Base-by-base conservation (phyloP, 2,797 vertebrate genomes). In the Myotis vivesi region DNA sequence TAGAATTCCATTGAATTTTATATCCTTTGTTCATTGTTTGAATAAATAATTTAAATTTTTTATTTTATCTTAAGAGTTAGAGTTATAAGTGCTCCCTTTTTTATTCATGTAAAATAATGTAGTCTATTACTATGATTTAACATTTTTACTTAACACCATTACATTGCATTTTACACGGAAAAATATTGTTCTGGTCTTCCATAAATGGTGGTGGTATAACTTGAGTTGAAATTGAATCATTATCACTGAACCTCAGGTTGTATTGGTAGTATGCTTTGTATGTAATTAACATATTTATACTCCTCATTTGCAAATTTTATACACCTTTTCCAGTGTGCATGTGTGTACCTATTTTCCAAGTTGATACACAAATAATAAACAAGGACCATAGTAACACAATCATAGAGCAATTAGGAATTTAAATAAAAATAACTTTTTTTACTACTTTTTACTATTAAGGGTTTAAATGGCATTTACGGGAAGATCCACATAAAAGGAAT, bases 371-470 rank as follows among this genome's bases (percentile, higher is more conserved):
- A 94, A 91, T 87, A 76, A 87, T 59, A 86, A 92, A 79, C 20
- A 75, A 83, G 13, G 30, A 16, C 15, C 33, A 46, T 1, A 46
- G 76, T 57, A 83, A 53, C 20, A 44, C 1, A 73, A 36, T 75
- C 22, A 73, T 41, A 89, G 15, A 77, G 44, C 38, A 92, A 64
- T 69, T 79, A 92, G 33, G n/a, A 71, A 91, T 64, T 87, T 92
- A 95, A 79, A 44, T 66, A 91, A 93, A 95, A 59, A 49, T 66
- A 84, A 33, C n/a, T 30, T 55, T 82, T 85, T 91, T 62, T 68
- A 44, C 33, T 85, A 44, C 68, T 77, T 76, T 89, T 73, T 94
- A 80, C 44, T 89, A 59, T 20, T 41, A 51, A 88, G 59, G 30
- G 55, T 93, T 0, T 91, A 94, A 92, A 77, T 75, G 28, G 46